phyloP scores from a whole-genome alignment of 2,888 invertebrate species.

The Dyspetes luteomarginatus region DNA sequence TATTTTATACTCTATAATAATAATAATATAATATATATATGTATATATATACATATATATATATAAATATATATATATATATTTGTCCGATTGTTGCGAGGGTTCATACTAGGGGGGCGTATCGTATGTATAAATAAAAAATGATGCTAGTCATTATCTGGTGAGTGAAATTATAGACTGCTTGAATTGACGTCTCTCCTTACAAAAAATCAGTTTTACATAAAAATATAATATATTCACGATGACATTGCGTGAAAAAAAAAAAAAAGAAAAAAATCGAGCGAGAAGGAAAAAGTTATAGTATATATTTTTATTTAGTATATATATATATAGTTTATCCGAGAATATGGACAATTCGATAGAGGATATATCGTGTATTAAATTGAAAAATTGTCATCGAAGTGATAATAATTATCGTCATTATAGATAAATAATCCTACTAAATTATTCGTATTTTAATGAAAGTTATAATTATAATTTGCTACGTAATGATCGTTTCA shows the following conservation, averaged over 20 bases:
- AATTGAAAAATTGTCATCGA: too few species aligned
- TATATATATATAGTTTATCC: too few species aligned
- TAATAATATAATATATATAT: too few species aligned
- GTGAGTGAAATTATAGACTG: slow-evolving; percentile 12
- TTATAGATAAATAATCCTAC: too few species aligned
- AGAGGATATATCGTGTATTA: too few species aligned
- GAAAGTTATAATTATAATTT: too few species aligned
- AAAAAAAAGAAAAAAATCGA: neutral
- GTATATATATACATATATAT: too few species aligned
- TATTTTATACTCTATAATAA: neutral
- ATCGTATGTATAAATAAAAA: slow-evolving; percentile 37
- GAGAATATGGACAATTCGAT: too few species aligned
- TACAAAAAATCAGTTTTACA: slow-evolving; percentile 9
- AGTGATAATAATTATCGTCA: too few species aligned
- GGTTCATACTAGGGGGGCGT: neutral
- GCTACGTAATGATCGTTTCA: too few species aligned
- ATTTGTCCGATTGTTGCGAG: neutral
- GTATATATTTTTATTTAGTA: too few species aligned
- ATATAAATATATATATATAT: slow-evolving; percentile 30
- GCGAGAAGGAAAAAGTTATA: neutral
- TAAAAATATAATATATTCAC: neutral
- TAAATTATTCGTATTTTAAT: too few species aligned
- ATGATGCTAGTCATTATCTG: slow-evolving; percentile 15
- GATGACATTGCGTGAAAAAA: slow-evolving; percentile 26
- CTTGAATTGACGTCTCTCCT: slow-evolving; percentile 16